Base-by-base conservation (phyloP, 2,113 vertebrate genomes). In the Alexandromys fortis region DNA sequence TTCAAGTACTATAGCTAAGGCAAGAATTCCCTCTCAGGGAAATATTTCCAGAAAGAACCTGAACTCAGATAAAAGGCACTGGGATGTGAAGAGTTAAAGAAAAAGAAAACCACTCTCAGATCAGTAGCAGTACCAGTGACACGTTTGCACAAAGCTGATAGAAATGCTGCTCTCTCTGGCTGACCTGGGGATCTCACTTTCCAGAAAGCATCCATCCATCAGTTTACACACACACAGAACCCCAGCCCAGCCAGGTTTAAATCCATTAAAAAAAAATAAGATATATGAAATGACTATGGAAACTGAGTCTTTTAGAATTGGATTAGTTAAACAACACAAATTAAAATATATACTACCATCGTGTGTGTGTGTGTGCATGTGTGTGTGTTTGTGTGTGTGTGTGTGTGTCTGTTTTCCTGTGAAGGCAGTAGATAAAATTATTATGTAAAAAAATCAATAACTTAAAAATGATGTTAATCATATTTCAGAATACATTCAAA, bases 391-490 rank as follows among this genome's bases (percentile, higher is more conserved):
- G 5, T 33, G 67, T 2, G 30, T 68, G 30, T 33, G 28, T 67
- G 65, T 67, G 65, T 30, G 30, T n/a, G 35, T 72, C 16, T 61
- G 3, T 9, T 89, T 92, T 61, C 28, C 70, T 81, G 92, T 35
- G 30, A 94, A 83, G 21, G 4, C 26, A 28, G 26, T 76, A 73
- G 95, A 47, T 82, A 61, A 82, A 92, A 92, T 47, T 76, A 73
- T 58, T 35, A 47, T 83, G 8, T 11, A 77, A 10, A 61, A 16
- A 16, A 76, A 26, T 19, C 3, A 83, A 55, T 90, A 4, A 28
- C 67, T 92, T 78, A 68, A 21, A 91, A 73, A 90, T 72, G n/a
- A 5, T 24, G 7, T 88, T 45, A 45, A 90, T 10, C 68, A 61
- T 61, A 82, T 90, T 86, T 90, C 0, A 83, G 67, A 81, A 89